Conservation (phyloP, 2,113 vertebrate genomes). For the Trinectes maculatus region DNA sequence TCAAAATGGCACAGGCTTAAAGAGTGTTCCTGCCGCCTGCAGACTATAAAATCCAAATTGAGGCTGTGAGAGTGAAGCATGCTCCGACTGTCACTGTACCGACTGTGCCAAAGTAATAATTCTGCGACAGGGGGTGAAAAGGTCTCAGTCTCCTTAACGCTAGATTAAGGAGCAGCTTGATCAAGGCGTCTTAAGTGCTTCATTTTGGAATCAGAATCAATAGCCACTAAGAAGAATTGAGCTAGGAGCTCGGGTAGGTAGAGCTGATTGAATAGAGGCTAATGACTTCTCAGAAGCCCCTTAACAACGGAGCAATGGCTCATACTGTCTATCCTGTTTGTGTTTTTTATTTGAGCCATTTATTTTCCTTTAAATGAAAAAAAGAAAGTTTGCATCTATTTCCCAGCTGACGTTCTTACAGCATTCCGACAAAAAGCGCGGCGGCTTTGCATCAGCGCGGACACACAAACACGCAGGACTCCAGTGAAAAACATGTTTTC, state of each 20-base stretch:
- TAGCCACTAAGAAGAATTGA: slow-evolving; percentile 72
- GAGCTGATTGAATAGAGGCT: slow-evolving; percentile 69
- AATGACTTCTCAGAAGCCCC: slow-evolving; percentile 68
- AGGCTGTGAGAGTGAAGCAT: slow-evolving; percentile 28
- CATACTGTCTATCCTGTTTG: slow-evolving; percentile 16
- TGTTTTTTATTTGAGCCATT: slow-evolving; percentile 24
- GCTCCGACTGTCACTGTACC: slow-evolving; percentile 49
- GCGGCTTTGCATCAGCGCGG: background rate
- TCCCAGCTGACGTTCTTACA: background rate
- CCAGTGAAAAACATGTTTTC: slow-evolving; percentile 71
- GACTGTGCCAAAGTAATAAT: slow-evolving; percentile 48
- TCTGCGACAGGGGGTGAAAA: slow-evolving; percentile 68
- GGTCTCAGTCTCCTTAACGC: slow-evolving; percentile 70
- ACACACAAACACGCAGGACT: background rate
- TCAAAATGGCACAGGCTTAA: slow-evolving; percentile 59
- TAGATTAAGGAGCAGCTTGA: slow-evolving; percentile 76
- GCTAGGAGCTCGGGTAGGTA: slow-evolving; percentile 59
- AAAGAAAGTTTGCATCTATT: background rate
- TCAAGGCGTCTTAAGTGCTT: slow-evolving; percentile 76
- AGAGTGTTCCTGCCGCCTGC: slow-evolving; percentile 38
- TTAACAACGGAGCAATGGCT: slow-evolving; percentile 26
- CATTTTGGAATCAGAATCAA: slow-evolving; percentile 75
- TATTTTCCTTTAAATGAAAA: slow-evolving; percentile 2
- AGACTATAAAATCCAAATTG: slow-evolving; percentile 34
- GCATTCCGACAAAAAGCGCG: background rate